A percentile compares a stretch with the other conserved stretches of the same genome.
Conservation (phyloP, 2,888 invertebrate species). For the Drosophila flavopinicola region DNA sequence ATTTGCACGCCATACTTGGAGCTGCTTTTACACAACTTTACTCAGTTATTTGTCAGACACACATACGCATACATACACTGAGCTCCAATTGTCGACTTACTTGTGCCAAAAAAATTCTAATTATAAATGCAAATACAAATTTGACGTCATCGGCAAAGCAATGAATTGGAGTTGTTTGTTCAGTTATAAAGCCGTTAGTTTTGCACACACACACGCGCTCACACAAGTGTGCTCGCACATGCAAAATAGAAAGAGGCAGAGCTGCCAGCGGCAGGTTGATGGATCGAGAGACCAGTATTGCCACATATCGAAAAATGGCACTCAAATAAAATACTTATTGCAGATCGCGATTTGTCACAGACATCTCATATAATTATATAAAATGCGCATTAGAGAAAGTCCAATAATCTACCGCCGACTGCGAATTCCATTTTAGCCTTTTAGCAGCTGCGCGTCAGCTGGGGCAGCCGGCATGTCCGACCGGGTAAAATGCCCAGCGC, state of each 20-base stretch:
- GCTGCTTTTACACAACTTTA: too few relatives aligned
- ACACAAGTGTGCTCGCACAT: background rate
- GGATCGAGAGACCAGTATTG: conserved; percentile 46
- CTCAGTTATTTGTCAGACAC: background rate
- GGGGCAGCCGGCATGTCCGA: conserved; percentile 38
- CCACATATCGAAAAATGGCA: conserved; percentile 29
- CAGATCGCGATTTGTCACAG: conserved; percentile 23
- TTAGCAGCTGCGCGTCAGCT: conserved; percentile 42
- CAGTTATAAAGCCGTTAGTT: conserved; percentile 48
- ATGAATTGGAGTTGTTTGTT: conserved; percentile 53
- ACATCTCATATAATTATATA: conserved; percentile 26
- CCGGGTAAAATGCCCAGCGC: conserved; percentile 65
- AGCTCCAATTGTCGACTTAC: conserved; percentile 7
- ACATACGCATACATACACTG: background rate
- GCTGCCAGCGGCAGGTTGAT: conserved; percentile 45
- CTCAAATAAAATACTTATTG: conserved; percentile 10
- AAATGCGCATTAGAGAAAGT: conserved; percentile 30
- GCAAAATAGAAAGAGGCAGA: conserved; percentile 36
- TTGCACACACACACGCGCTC: background rate
- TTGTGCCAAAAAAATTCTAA: conserved; percentile 25
- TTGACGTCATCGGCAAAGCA: conserved; percentile 42
- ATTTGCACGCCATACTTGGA: too few relatives aligned
- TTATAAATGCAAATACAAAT: conserved; percentile 31
- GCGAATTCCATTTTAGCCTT: conserved; percentile 3
- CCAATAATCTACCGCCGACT: background rate